Evolutionary conservation across 1,140 invertebrate species (phyloP).

Genomic region (Aradophagus sp.): DNA sequence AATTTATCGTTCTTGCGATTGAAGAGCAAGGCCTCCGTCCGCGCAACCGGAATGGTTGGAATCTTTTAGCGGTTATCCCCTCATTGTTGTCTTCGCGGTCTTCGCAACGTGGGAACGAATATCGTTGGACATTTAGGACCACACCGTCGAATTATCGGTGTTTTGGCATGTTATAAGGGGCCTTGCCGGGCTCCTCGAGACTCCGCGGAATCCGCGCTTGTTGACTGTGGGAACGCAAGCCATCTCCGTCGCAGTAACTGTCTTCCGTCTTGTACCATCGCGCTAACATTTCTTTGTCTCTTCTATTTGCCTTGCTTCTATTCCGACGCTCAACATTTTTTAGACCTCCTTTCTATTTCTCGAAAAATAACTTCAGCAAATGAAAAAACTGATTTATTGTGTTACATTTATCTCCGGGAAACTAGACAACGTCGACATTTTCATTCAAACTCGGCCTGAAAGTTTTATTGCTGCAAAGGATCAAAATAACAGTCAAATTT

Average conservation of each 20-base stretch:
- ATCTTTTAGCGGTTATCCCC: conserved; percentile 66
- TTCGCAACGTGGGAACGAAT: conserved; percentile 70
- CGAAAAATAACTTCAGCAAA: no score
- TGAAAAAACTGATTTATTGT: no score
- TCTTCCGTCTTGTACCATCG: conserved; percentile 64
- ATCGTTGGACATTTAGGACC: conserved; percentile 68
- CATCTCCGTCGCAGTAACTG: conserved; percentile 59
- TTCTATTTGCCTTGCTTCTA: conserved; percentile 19
- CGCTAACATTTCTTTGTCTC: conserved; percentile 45
- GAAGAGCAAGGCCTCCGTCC: conserved; percentile 53
- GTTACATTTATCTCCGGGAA: conserved; percentile 1
- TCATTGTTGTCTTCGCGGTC: conserved; percentile 57
- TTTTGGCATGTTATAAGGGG: conserved; percentile 74
- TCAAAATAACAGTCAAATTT: no score
- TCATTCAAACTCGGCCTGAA: neutral
- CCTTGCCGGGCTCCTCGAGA: conserved; percentile 39
- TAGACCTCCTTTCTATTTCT: no score
- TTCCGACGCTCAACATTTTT: conserved; percentile 32
- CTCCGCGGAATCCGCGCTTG: conserved; percentile 67
- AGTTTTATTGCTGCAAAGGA: no score
- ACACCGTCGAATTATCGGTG: conserved; percentile 75
- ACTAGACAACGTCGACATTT: neutral
- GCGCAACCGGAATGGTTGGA: conserved; percentile 67
- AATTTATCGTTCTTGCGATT: conserved; percentile 73
- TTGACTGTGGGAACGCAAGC: conserved; percentile 70